Evolutionary conservation across 92 coral and sea anemone genomes (phyloP).

Genomic region (Palythoa caribaeorum): DNA sequence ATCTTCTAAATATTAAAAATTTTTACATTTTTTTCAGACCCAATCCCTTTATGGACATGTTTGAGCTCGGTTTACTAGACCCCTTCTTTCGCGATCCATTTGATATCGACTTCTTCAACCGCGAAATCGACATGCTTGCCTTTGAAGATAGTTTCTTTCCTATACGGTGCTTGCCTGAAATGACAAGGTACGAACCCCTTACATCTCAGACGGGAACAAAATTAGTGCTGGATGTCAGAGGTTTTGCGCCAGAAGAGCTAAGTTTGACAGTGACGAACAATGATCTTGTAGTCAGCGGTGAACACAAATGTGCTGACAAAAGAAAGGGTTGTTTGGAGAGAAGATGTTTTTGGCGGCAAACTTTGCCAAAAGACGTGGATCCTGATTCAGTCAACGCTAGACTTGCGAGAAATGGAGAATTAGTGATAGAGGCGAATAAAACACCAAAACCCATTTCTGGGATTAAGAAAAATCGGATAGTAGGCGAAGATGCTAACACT

Average conservation of each 20-base stretch:
- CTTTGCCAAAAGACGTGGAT: constrained; percentile 46
- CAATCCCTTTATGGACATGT: constrained; percentile 29
- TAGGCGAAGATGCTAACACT: neutral
- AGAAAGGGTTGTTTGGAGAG: constrained; percentile 47
- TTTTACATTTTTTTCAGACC: constrained; percentile 10
- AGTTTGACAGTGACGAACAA: constrained; percentile 52
- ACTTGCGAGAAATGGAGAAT: constrained; percentile 20
- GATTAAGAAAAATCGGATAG: constrained; percentile 23
- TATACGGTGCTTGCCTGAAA: constrained; percentile 5
- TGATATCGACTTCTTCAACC: constrained; percentile 43
- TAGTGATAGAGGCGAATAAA: constrained; percentile 13
- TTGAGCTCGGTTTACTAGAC: constrained; percentile 53
- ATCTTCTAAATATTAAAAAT: too few species aligned
- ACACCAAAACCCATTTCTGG: constrained; percentile 9
- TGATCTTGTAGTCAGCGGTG: constrained; percentile 48
- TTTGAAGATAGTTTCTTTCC: constrained; percentile 34
- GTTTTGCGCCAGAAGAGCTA: constrained; percentile 65
- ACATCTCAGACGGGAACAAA: constrained; percentile 1
- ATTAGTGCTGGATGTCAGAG: constrained; percentile 56
- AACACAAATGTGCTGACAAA: constrained; percentile 21
- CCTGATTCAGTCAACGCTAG: constrained; percentile 52
- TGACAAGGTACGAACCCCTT: neutral
- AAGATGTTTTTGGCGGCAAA: constrained; percentile 51
- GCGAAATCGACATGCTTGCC: constrained; percentile 32
- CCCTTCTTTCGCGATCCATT: constrained; percentile 57